Percentiles rank a stretch among this genome's conserved stretches.
Evolutionary conservation across 2,797 vertebrate genomes (phyloP).

Genomic region (Chelmon rostratus): DNA sequence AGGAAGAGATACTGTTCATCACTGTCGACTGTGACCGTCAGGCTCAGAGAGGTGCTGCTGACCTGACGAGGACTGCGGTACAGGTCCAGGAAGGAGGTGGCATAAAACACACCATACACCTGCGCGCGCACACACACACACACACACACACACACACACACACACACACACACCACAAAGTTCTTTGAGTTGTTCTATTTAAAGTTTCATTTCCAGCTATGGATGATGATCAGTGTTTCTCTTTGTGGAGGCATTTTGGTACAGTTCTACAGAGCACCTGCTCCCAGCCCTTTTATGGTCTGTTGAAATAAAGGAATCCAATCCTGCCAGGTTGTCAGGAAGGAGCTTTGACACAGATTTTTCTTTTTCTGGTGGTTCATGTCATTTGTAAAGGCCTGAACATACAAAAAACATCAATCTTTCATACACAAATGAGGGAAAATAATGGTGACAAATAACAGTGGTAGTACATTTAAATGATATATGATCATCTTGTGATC

Average conservation of each 20-base stretch:
- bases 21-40: conserved; percentile 88
- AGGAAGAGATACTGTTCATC: conserved; percentile 97
- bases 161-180: conserved; percentile 1
- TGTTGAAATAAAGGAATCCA: not conserved
- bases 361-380: too few species aligned
- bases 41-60: conserved; percentile 82
- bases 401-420: too few species aligned
- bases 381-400: too few species aligned
- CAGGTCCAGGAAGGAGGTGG: conserved; percentile 95
- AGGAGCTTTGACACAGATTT: too few species aligned
- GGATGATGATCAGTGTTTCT: too few species aligned
- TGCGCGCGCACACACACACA: conserved; percentile 59
- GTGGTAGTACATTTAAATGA: too few species aligned
- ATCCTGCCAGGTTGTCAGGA: not conserved
- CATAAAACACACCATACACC: conserved; percentile 94
- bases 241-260: not conserved
- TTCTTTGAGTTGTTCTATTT: not conserved
- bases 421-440: too few species aligned
- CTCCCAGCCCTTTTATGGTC: not conserved
- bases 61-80: conserved; percentile 88
- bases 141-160: not conserved
- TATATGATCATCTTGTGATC: too few species aligned
- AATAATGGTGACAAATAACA: too few species aligned
- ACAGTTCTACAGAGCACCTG: not conserved
- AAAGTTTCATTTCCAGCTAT: not conserved